These are phyloP conservation scores for Rousettus leschenaultii DNA, from an alignment of 2,113 vertebrate species.

Conservation along the genomic window DNA sequence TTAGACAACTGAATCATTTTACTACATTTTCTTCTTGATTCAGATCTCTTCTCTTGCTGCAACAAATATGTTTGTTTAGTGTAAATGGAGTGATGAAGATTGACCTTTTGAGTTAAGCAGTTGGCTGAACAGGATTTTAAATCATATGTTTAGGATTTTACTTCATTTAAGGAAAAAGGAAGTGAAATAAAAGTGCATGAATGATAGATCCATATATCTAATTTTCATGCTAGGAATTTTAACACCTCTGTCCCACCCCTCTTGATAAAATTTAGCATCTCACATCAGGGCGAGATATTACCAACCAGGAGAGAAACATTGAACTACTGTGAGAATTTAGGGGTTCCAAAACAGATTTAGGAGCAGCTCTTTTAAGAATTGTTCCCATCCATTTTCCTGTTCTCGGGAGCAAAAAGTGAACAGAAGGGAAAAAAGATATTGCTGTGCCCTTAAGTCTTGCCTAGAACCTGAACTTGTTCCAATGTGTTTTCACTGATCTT, in stretches of 20 bases:
- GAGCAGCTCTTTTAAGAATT: conserved; percentile 38
- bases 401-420: neutral
- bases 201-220: neutral
- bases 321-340: conserved; percentile 6
- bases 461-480: conserved; percentile 13
- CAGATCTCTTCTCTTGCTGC: neutral
- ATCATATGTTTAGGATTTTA: conserved; percentile 49
- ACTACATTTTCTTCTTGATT: neutral
- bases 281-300: neutral
- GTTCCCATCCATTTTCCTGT: conserved; percentile 24
- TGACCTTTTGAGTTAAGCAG: conserved; percentile 58
- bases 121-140: conserved; percentile 11
- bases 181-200: conserved; percentile 31
- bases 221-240: conserved; percentile 41
- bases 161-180: conserved; percentile 47
- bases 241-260: neutral
- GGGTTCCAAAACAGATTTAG: neutral
- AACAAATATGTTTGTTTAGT: conserved; percentile 57
- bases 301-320: neutral
- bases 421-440: neutral
- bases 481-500: neutral
- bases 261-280: conserved; percentile 32
- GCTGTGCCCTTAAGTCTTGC: neutral
- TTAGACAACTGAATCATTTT: neutral
- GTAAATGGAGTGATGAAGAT: conserved; percentile 34